Evolutionary conservation across 2,888 invertebrate genomes (phyloP), one percentile per base, ranked within the genome.

Genomic region (Chymomyza amoena): DNA sequence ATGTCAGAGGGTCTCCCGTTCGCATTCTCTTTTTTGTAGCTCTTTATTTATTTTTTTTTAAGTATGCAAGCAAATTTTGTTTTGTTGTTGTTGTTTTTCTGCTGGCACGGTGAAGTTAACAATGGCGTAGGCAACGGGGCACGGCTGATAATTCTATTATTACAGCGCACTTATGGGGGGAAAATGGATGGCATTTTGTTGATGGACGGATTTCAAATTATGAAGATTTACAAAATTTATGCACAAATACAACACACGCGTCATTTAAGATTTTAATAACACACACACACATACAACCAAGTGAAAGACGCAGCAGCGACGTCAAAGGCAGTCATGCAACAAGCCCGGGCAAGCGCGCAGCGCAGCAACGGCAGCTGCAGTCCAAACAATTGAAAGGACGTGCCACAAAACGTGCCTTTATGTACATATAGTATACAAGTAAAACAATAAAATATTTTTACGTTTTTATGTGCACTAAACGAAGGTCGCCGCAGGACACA

Each of bases 1-100:
- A 83, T 83, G 83, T 83, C 83, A 83, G 87, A 85, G 81, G 86
- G 74, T 84, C 81, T 73, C 82, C 84, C 57, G 18, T 57, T 25
- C 18, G 87, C 82, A 86, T 77, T 71, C 71, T 70, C 69, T 72
- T 77, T 64, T 45, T 39, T 54, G 16, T 68, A 50, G 51, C 18
- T 73, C 70, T 63, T 39, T 69, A 59, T 61, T 16, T 25, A 52
- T 7, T 7, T n/a, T 61, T 64, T 62, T 18, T 64, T n/a, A 15
- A 51, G 9, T 54, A 54, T 54, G 16, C 20, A 18, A 54, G 10
- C 15, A 54, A 54, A 54, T 20, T 54, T 51, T 51, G 25, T 57
- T 64, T 69, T 70, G 73, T 77, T 72, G 68, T 66, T 78, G 73
- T 64, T 59, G 50, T 61, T 66, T 68, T 68, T 65, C 72, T 68